Conservation (phyloP, 2,888 invertebrate species). For the Calliopum simillimum region DNA sequence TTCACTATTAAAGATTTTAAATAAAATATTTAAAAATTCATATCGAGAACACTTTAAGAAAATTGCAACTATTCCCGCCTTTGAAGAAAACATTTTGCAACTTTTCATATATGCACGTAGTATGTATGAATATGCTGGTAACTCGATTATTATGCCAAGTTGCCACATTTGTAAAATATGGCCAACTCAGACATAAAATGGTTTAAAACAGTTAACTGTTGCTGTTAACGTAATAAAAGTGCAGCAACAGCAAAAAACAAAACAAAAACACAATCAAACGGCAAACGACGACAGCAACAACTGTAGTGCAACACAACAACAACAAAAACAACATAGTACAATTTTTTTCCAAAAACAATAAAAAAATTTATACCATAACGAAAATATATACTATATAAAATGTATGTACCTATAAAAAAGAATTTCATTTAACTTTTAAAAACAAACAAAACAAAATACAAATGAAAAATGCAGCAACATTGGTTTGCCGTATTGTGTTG, state of each 20-base stretch:
- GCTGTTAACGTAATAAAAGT: background rate
- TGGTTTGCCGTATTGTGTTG: slow-evolving; percentile 18
- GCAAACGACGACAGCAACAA: background rate
- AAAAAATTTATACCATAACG: background rate
- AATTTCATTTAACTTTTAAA: background rate
- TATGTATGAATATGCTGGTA: too few relatives aligned
- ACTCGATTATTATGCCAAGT: too few relatives aligned
- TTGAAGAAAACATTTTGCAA: too few relatives aligned
- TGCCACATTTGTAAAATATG: too few relatives aligned
- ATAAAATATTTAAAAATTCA: too few relatives aligned
- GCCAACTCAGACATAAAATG: too few relatives aligned
- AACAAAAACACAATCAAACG: background rate
- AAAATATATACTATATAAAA: background rate
- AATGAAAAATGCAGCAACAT: background rate
- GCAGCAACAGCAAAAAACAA: slow-evolving; percentile 1
- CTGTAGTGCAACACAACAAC: background rate
- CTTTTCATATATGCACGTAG: too few relatives aligned
- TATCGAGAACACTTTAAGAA: too few relatives aligned
- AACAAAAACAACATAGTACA: background rate
- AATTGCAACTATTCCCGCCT: too few relatives aligned
- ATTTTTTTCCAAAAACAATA: background rate
- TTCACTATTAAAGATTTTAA: too few relatives aligned
- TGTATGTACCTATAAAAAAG: background rate
- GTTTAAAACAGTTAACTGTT: too few relatives aligned
- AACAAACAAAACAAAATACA: background rate